Evolutionary conservation across 1,140 invertebrate genomes (phyloP).

Genomic region (Holcopasites calliopsidis): DNA sequence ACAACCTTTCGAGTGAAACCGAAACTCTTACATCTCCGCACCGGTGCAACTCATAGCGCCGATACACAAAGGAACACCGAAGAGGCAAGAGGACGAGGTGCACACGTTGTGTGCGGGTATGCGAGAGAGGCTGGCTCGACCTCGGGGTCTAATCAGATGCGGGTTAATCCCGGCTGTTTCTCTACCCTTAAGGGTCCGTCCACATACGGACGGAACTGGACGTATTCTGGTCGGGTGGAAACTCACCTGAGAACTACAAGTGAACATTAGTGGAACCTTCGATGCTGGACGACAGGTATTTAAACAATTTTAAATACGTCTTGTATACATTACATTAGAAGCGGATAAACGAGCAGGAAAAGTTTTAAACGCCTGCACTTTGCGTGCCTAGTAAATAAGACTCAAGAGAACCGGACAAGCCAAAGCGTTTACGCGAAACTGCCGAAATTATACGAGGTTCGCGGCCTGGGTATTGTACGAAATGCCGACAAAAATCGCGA

Average conservation of each 20-base stretch:
- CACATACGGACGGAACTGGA: slow-evolving; percentile 18
- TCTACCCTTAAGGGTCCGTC: slow-evolving; percentile 31
- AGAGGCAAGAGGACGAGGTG: too few relatives aligned
- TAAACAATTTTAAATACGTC: background rate
- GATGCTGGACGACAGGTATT: background rate
- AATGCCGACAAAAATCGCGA: slow-evolving; percentile 15
- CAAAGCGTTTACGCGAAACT: slow-evolving; percentile 13
- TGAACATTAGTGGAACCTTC: too few relatives aligned
- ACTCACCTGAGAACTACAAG: too few relatives aligned
- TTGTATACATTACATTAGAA: too few relatives aligned
- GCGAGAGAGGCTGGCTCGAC: slow-evolving; percentile 25
- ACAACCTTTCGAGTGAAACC: slow-evolving; percentile 45
- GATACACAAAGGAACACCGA: slow-evolving; percentile 22
- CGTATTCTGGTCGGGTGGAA: background rate
- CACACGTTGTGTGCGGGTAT: background rate
- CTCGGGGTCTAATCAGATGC: slow-evolving; percentile 63
- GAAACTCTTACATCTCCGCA: slow-evolving; percentile 27
- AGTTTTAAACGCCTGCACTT: background rate
- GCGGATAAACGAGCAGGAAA: too few relatives aligned
- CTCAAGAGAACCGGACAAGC: slow-evolving; percentile 9
- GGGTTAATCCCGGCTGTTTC: slow-evolving; percentile 58
- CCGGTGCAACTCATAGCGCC: background rate
- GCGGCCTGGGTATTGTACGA: background rate
- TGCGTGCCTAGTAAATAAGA: slow-evolving; percentile 23
- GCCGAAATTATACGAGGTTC: background rate